Percentiles rank a stretch among this genome's conserved stretches.
phyloP scores from a whole-genome alignment of 2,888 invertebrate species.

The Habroteleia sp. region DNA sequence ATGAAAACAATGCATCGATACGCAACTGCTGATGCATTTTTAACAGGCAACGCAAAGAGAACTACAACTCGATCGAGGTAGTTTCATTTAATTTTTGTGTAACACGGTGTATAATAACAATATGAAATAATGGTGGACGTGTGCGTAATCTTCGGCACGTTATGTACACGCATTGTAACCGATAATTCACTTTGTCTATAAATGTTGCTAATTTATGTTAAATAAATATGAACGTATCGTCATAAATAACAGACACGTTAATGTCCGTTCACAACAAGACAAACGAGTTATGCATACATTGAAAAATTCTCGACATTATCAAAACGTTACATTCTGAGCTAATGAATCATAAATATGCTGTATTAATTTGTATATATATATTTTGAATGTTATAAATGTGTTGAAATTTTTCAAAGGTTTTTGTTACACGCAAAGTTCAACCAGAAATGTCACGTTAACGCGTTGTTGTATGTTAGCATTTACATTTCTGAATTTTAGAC shows the following conservation, averaged over 20 bases:
- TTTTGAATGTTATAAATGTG: no score
- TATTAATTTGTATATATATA: slow-evolving; percentile 52
- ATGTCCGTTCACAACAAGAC: slow-evolving; percentile 52
- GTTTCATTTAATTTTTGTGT: slow-evolving; percentile 67
- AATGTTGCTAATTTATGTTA: slow-evolving; percentile 69
- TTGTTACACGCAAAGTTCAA: no score
- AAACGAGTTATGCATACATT: slow-evolving; percentile 51
- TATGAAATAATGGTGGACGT: slow-evolving; percentile 62
- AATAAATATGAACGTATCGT: slow-evolving; percentile 68
- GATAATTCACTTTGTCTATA: slow-evolving; percentile 62
- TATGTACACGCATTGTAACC: slow-evolving; percentile 42
- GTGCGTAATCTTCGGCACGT: slow-evolving; percentile 35
- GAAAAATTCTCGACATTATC: slow-evolving; percentile 59
- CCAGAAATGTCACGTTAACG: no score
- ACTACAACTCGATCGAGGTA: slow-evolving; percentile 42
- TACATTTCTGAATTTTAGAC: no score
- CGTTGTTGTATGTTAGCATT: no score
- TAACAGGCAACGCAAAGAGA: slow-evolving; percentile 53
- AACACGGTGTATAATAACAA: slow-evolving; percentile 66
- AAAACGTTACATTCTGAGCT: slow-evolving; percentile 52
- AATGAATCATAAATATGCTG: slow-evolving; percentile 58
- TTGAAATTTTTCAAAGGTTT: no score
- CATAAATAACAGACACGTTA: slow-evolving; percentile 61
- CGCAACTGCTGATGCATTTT: slow-evolving; percentile 64
- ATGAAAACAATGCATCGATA: slow-evolving; percentile 65